A percentile compares a stretch with the other conserved stretches of the same genome.
Evolutionary conservation across 1,140 invertebrate genomes (phyloP).

Genomic region (Drosophila varians): DNA sequence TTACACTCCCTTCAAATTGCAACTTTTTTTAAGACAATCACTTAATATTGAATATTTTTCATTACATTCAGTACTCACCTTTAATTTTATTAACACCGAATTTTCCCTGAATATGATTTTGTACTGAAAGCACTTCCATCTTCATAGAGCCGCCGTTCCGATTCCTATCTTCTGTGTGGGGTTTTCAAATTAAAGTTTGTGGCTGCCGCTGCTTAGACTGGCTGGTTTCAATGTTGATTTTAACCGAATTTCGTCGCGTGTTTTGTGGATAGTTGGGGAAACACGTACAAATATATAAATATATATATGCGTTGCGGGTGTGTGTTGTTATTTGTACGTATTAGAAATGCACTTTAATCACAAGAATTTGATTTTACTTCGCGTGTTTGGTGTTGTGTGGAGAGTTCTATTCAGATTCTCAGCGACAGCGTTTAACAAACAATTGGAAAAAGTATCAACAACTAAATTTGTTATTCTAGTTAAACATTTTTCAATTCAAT

Average conservation of each 20-base stretch:
- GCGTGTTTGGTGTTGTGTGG: constrained; percentile 42
- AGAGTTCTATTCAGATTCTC: constrained; percentile 24
- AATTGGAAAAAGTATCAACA: constrained; percentile 82
- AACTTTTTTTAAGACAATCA: neutral
- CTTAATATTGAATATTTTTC: neutral
- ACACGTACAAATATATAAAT: neutral
- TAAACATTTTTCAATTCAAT: constrained; percentile 76
- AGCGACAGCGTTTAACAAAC: constrained; percentile 72
- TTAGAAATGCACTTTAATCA: constrained; percentile 83
- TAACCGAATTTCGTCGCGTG: neutral
- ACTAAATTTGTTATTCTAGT: constrained; percentile 83
- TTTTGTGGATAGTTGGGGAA: neutral
- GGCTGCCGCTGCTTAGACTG: constrained; percentile 17
- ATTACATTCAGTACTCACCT: constrained; percentile 73
- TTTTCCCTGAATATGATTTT: constrained; percentile 84
- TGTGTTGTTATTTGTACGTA: constrained; percentile 53
- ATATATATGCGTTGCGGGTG: constrained; percentile 24
- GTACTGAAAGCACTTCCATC: constrained; percentile 84
- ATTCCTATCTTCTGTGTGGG: constrained; percentile 16
- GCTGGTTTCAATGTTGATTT: neutral
- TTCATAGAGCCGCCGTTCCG: constrained; percentile 63
- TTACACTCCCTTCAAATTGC: no score
- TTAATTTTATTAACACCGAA: constrained; percentile 83
- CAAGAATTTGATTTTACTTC: constrained; percentile 77
- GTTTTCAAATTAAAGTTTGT: constrained; percentile 17